These are phyloP conservation scores for Vombatus ursinus DNA, from an alignment of 2,113 vertebrate species.

Conservation along the genomic window DNA sequence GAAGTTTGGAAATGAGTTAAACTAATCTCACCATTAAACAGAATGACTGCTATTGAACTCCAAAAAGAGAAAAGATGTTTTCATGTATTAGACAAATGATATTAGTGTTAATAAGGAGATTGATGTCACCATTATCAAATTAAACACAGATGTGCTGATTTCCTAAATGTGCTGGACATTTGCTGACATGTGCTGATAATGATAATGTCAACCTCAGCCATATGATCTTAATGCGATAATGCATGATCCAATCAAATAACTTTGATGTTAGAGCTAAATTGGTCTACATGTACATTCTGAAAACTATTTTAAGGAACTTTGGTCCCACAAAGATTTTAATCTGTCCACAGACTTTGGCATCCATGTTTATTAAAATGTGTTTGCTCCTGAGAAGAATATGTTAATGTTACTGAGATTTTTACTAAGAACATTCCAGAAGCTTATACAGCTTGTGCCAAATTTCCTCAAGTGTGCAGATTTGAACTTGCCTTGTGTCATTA, in stretches of 20 bases:
- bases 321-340: conserved; percentile 34
- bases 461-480: not conserved
- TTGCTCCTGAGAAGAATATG: conserved; percentile 11
- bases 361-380: not conserved
- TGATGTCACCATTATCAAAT: conserved; percentile 40
- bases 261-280: conserved; percentile 16
- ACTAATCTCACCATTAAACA: not conserved
- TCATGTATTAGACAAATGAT: conserved; percentile 33
- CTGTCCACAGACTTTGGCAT: conserved; percentile 5
- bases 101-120: conserved; percentile 31
- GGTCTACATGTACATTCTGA: conserved; percentile 54
- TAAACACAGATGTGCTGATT: conserved; percentile 13
- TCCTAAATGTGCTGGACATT: conserved; percentile 32
- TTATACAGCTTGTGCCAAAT: conserved; percentile 16
- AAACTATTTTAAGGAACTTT: conserved; percentile 55
- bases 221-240: conserved; percentile 50
- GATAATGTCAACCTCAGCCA: conserved; percentile 5
- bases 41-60: not conserved
- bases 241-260: conserved; percentile 36
- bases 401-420: conserved; percentile 29
- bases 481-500: not conserved
- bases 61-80: conserved; percentile 31
- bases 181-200: conserved; percentile 27
- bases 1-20: not conserved
- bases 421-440: not conserved